Evolutionary conservation across 2,888 invertebrate genomes (phyloP).

Genomic region (Amphipyra berbera): DNA sequence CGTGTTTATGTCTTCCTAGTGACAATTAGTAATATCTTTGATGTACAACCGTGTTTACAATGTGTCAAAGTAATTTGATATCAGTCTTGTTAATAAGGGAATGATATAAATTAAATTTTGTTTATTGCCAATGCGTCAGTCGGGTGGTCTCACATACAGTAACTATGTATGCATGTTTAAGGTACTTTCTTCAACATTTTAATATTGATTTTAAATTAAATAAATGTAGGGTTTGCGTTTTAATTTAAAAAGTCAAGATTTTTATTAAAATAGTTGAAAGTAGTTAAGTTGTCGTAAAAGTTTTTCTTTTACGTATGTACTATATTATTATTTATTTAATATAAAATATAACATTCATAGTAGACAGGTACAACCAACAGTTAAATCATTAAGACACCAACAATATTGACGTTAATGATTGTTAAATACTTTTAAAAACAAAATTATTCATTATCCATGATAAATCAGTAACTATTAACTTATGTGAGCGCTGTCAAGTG

Average conservation of each 20-base stretch:
- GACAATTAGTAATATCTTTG: conserved; percentile 45
- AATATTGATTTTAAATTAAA: no score
- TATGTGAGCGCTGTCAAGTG: conserved; percentile 52
- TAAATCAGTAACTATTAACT: conserved; percentile 64
- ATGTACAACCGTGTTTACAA: conserved; percentile 45
- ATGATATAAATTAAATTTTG: no score
- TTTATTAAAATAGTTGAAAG: no score
- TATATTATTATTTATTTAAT: no score
- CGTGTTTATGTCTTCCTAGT: conserved; percentile 51
- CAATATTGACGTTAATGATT: conserved; percentile 42
- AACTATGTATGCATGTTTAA: no score
- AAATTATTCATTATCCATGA: conserved; percentile 60
- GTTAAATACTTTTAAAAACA: conserved; percentile 54
- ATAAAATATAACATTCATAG: neutral
- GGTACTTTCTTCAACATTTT: no score
- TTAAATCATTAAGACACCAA: conserved; percentile 30
- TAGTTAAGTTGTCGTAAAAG: no score
- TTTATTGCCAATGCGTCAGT: no score
- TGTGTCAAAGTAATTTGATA: conserved; percentile 31
- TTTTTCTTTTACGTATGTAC: neutral
- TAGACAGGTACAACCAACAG: conserved; percentile 5
- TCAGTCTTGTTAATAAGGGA: conserved; percentile 11
- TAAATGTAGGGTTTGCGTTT: neutral
- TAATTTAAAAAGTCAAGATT: no score
- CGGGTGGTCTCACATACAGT: no score